A percentile compares a stretch with the other conserved stretches of the same genome.
phyloP scores from a whole-genome alignment of 1,140 invertebrate species.

The Drepana arcuata region DNA sequence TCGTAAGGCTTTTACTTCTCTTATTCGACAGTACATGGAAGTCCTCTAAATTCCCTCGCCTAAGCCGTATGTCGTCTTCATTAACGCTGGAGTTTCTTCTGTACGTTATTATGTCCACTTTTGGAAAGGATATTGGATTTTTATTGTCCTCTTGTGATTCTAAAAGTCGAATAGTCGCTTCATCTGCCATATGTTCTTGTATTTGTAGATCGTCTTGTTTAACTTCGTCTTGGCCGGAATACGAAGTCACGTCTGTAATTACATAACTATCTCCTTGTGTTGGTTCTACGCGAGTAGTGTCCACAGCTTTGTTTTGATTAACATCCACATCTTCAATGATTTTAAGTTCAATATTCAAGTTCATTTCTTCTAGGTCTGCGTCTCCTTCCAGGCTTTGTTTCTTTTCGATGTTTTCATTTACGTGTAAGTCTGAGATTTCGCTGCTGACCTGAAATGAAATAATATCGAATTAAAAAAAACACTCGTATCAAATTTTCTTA shows the following conservation, averaged over 20 bases:
- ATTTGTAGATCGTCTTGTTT: too few relatives aligned
- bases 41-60: constrained; percentile 59
- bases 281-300: constrained; percentile 3
- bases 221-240: too few relatives aligned
- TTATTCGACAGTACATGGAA: constrained; percentile 46
- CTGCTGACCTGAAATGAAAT: constrained; percentile 26
- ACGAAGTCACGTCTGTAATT: too few relatives aligned
- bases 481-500: too few relatives aligned
- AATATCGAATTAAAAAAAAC: too few relatives aligned
- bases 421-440: constrained; percentile 32
- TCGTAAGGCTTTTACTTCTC: constrained; percentile 57
- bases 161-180: too few relatives aligned
- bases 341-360: constrained; percentile 62
- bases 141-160: constrained; percentile 45
- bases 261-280: constrained; percentile 5
- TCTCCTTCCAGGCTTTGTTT: constrained; percentile 23
- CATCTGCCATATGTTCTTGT: too few relatives aligned
- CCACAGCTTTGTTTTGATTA: constrained; percentile 10
- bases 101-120: constrained; percentile 54
- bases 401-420: constrained; percentile 29
- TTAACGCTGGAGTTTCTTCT: constrained; percentile 63
- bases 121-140: constrained; percentile 38
- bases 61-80: constrained; percentile 52
- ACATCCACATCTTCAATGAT: constrained; percentile 60
- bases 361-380: constrained; percentile 51